These are phyloP conservation scores for Cheilosia pagana DNA, from an alignment of 2,888 invertebrate species.

Conservation along the genomic window DNA sequence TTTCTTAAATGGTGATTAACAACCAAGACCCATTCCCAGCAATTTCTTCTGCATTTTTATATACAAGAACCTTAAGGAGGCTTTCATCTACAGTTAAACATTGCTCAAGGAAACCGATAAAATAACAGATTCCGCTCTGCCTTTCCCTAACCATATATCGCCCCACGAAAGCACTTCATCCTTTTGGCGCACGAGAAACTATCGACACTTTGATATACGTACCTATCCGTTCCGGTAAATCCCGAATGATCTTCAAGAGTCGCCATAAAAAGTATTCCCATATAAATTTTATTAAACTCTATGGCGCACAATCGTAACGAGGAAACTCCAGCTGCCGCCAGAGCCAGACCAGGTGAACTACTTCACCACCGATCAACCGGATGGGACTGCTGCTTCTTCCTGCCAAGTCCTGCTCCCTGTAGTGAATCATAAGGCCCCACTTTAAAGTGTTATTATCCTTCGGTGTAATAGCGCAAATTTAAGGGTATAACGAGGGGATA, in stretches of 20 bases:
- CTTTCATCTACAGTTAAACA: no score
- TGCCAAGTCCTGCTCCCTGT: not conserved
- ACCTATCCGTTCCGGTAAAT: conserved; percentile 27
- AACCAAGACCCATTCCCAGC: no score
- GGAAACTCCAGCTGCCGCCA: conserved; percentile 42
- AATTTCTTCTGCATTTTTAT: no score
- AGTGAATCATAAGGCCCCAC: conserved; percentile 60
- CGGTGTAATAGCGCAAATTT: conserved; percentile 61
- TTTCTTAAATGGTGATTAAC: no score
- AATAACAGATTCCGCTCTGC: no score
- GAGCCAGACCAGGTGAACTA: conserved; percentile 37
- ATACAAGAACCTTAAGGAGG: no score
- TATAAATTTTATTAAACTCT: conserved; percentile 68
- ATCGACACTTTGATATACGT: conserved; percentile 7
- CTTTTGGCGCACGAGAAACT: not conserved
- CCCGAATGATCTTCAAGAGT: conserved; percentile 13
- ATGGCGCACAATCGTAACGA: conserved; percentile 50
- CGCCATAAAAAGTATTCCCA: conserved; percentile 47
- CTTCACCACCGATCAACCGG: conserved; percentile 19
- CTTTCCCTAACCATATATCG: no score
- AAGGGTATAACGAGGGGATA: conserved; percentile 40
- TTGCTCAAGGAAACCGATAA: no score
- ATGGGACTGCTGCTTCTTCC: conserved; percentile 9
- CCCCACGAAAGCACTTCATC: no score
- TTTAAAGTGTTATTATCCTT: conserved; percentile 68